Conservation (phyloP, 2,888 invertebrate genomes). For the Allygus modestus region DNA sequence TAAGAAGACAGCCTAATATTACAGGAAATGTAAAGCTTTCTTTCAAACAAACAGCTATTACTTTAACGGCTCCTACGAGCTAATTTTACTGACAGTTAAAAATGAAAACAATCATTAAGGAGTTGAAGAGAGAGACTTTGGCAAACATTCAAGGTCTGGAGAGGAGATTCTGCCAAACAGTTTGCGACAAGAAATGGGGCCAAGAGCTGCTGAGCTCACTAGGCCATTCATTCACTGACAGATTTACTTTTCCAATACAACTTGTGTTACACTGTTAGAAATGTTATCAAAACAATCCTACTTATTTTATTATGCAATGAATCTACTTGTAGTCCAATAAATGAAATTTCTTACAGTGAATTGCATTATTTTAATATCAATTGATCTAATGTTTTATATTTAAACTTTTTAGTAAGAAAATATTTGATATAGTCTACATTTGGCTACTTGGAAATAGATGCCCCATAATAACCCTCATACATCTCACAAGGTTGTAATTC, state of each 20-base stretch:
- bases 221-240: conserved; percentile 26
- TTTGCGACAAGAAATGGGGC: conserved; percentile 53
- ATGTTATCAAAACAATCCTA: background rate
- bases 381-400: too few species aligned
- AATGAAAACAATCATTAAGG: conserved; percentile 50
- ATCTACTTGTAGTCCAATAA: background rate
- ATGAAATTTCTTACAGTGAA: too few species aligned
- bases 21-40: too few species aligned
- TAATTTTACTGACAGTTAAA: conserved; percentile 25
- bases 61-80: background rate
- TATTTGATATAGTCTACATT: too few species aligned
- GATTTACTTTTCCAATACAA: conserved; percentile 31
- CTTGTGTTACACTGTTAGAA: background rate
- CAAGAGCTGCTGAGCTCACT: conserved; percentile 9
- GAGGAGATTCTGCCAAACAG: conserved; percentile 22
- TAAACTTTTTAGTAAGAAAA: too few species aligned
- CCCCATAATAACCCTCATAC: too few species aligned
- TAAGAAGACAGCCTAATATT: too few species aligned
- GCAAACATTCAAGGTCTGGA: conserved; percentile 49
- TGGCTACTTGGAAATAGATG: too few species aligned
- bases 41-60: background rate
- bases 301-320: background rate
- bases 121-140: conserved; percentile 31
- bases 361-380: too few species aligned
- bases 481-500: too few species aligned